A percentile compares a stretch with the other conserved stretches of the same genome.
Conservation (phyloP, 2,888 invertebrate genomes). For the Drosophila barbarae region DNA sequence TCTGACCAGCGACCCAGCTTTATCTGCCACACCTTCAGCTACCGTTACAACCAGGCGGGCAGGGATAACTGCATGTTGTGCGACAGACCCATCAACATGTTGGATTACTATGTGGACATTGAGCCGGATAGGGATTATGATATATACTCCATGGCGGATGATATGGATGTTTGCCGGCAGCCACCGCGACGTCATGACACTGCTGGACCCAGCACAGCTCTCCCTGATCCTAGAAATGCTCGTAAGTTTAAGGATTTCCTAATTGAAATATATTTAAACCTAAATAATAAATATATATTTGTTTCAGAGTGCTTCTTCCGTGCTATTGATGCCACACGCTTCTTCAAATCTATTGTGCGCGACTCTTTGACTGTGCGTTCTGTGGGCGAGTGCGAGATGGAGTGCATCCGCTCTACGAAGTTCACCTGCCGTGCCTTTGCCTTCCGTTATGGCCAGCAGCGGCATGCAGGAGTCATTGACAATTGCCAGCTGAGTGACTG, state of each 20-base stretch:
- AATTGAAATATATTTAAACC: neutral
- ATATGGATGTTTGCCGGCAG: conserved; percentile 80
- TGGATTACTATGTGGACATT: conserved; percentile 87
- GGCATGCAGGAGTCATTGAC: conserved; percentile 84
- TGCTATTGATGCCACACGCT: conserved; percentile 86
- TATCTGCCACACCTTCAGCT: conserved; percentile 88
- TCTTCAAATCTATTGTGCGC: conserved; percentile 84
- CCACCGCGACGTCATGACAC: conserved; percentile 68
- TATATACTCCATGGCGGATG: conserved; percentile 87
- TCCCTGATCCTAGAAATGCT: conserved; percentile 80
- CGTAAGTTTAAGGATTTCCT: conserved; percentile 58
- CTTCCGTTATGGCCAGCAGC: conserved; percentile 85
- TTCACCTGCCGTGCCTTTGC: conserved; percentile 91
- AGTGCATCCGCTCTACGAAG: conserved; percentile 86
- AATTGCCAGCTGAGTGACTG: conserved; percentile 90
- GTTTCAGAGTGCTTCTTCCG: conserved; percentile 90
- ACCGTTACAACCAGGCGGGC: conserved; percentile 81
- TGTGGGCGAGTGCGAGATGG: conserved; percentile 89
- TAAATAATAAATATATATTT: neutral
- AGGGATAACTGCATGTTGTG: conserved; percentile 89
- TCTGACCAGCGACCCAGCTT: conserved; percentile 84
- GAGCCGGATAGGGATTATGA: conserved; percentile 88
- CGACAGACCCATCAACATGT: conserved; percentile 84
- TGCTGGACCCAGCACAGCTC: conserved; percentile 70
- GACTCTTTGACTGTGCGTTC: conserved; percentile 85